Base-by-base conservation (phyloP, 1,140 invertebrate genomes). In the Linepithema humile region DNA sequence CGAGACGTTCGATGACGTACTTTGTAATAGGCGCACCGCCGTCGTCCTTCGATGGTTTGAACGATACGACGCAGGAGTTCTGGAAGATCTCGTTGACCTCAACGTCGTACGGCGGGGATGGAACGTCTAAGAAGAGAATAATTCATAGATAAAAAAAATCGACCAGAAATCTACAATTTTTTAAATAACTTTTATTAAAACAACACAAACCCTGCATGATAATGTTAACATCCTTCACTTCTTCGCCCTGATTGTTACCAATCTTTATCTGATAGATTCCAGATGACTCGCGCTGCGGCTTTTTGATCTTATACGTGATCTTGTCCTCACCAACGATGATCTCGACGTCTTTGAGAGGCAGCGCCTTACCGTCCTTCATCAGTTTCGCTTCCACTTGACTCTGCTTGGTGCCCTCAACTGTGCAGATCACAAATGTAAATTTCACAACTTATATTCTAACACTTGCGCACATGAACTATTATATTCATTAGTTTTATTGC, bases 1-100 rank as follows among this genome's bases (percentile, higher is more conserved):
- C 99, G 94, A 99, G 97, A 94, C 98, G 96, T 95, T 99, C 99
- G 88, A 99, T 97, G 15, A 99, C 94, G 92, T 99, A 99, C 94
- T 99, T 97, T 3, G 96, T 95, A 60, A 99, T 96, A 3, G 98
- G 98, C 67, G 97, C 95, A 60, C 98, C 98, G 91, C 99, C 99
- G 93, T 99, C 98, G 91, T 99, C 99, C 90, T 97, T 96, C 0
- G 98, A 98, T 74, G 96, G 95, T 88, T 99, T 98, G 97, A 99
- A 99, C 26, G 96, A 95, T 0, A 99, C 96, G 38, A 97, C 96
- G 94, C 98, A 99, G 20, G 97, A 97, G 78, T 97, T 98, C 89
- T 98, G 97, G 94, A 97, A 99, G 0, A 99, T 95, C 85, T 99
- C 98, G 1, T 96, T 96, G 0, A 99, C 98, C 89, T 99, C 97